Percentiles rank a stretch among this genome's conserved stretches.
phyloP scores from a whole-genome alignment of 2,888 invertebrate genomes.

The Blera fallax region DNA sequence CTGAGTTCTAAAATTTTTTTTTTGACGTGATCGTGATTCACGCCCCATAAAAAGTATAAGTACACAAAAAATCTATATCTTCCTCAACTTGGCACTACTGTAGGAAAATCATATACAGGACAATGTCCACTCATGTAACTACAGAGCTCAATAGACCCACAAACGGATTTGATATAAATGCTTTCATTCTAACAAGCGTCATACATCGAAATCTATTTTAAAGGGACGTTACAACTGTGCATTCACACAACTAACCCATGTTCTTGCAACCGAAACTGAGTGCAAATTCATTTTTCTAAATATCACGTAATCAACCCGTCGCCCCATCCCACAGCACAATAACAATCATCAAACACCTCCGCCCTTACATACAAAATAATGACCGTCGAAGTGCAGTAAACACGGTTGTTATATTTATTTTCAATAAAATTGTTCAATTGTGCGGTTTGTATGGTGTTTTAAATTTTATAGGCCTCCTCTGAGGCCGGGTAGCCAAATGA shows the following conservation, averaged over 20 bases:
- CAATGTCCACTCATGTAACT: too few species aligned
- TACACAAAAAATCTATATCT: too few species aligned
- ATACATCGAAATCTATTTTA: neutral
- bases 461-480: neutral
- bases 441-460: slow-evolving; percentile 46
- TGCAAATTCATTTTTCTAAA: slow-evolving; percentile 42
- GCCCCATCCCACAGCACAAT: neutral
- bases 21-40: too few species aligned
- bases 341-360: neutral
- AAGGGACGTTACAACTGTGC: neutral
- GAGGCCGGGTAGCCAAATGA: neutral
- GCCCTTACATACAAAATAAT: neutral
- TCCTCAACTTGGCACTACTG: too few species aligned
- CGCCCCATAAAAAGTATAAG: too few species aligned
- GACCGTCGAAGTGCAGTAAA: slow-evolving; percentile 6
- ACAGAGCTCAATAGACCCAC: too few species aligned
- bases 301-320: neutral
- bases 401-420: slow-evolving; percentile 53
- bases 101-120: too few species aligned
- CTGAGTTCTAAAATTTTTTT: too few species aligned
- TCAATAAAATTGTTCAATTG: slow-evolving; percentile 63
- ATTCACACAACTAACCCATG: neutral
- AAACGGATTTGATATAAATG: too few species aligned
- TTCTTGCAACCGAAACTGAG: slow-evolving; percentile 32
- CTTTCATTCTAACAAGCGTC: too few species aligned